phyloP scores from a whole-genome alignment of 2,797 vertebrate genomes.

The Pelobates cultripes region DNA sequence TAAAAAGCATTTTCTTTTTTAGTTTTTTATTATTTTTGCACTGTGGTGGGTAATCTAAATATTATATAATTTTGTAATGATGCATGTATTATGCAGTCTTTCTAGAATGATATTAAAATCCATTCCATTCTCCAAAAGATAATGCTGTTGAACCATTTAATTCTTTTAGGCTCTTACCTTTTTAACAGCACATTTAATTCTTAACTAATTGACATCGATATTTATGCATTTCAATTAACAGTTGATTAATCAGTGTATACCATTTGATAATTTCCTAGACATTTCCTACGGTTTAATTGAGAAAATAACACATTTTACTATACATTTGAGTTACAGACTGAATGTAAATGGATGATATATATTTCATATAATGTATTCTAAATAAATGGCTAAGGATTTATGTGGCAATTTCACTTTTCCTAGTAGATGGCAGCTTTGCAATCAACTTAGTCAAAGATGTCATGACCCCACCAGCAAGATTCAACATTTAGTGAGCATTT shows the following conservation, averaged over 20 bases:
- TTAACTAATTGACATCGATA: slow-evolving; percentile 70
- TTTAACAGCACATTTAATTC: slow-evolving; percentile 70
- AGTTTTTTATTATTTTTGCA: slow-evolving; percentile 28
- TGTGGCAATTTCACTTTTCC: too few relatives aligned
- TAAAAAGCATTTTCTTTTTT: slow-evolving; percentile 28
- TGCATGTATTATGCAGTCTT: slow-evolving; percentile 58
- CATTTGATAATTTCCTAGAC: slow-evolving; percentile 67
- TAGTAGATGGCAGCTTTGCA: too few relatives aligned
- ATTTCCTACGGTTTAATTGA: slow-evolving; percentile 43
- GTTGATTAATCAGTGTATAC: slow-evolving; percentile 65
- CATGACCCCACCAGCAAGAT: too few relatives aligned
- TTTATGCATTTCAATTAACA: slow-evolving; percentile 66
- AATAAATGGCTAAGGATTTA: too few relatives aligned
- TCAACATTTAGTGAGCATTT: too few relatives aligned
- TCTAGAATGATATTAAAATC: slow-evolving; percentile 56
- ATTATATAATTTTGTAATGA: slow-evolving; percentile 51
- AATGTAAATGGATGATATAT: too few relatives aligned
- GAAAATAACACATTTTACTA: too few relatives aligned
- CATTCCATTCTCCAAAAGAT: slow-evolving; percentile 63
- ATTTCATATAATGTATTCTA: too few relatives aligned
- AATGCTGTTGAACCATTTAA: slow-evolving; percentile 66
- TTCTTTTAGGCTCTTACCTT: slow-evolving; percentile 64
- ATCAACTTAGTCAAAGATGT: too few relatives aligned
- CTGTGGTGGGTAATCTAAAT: slow-evolving; percentile 48
- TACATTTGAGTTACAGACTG: too few relatives aligned